Evolutionary conservation across 2,113 vertebrate species (phyloP), one percentile per base, ranked within the genome.

Genomic region (Centrocercus urophasianus): DNA sequence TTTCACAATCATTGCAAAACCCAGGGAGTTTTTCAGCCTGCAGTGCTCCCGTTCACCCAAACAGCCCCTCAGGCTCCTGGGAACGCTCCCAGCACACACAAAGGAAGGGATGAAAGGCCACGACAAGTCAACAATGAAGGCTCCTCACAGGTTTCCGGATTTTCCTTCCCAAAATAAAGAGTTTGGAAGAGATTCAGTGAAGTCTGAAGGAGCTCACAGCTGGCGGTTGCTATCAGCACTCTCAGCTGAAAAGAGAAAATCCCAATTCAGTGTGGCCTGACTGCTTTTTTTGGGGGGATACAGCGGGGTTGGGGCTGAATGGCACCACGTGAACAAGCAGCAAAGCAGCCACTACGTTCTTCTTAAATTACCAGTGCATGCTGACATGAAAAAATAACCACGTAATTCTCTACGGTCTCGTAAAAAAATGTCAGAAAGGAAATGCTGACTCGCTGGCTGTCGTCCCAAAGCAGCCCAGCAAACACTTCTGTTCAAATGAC

Each of bases 91-190:
- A 32, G 54, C 19, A 3, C 20, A 6, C 36, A 92, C 80, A 92
- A 95, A 95, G 91, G 11, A 79, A 90, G 25, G 63, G 76, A 69
- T 86, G 54, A 88, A 88, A 90, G 89, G 80, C 75, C 91, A 79
- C 34, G 47, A 48, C 60, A 54, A 90, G 56, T 73, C 89, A 83
- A 81, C 87, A 88, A 73, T 61, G 65, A 32, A 80, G 18, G 34
- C 40, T 83, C 79, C 7, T n/a, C 89, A 83, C 10, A 43, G 57
- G 59, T 77, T 92, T 90, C 89, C 27, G 50, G 87, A 57, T 66
- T 84, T 52, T 48, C 52, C 78, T 71, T 67, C 63, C 50, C 13
- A 17, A 85, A 75, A 14, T 54, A 47, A 86, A 75, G 80, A 80
- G 64, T 3, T 28, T 64, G 54, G 43, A 73, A 80, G 48, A 88